phyloP scores from a whole-genome alignment of 1,140 invertebrate genomes.

The Ruditapes philippinarum region DNA sequence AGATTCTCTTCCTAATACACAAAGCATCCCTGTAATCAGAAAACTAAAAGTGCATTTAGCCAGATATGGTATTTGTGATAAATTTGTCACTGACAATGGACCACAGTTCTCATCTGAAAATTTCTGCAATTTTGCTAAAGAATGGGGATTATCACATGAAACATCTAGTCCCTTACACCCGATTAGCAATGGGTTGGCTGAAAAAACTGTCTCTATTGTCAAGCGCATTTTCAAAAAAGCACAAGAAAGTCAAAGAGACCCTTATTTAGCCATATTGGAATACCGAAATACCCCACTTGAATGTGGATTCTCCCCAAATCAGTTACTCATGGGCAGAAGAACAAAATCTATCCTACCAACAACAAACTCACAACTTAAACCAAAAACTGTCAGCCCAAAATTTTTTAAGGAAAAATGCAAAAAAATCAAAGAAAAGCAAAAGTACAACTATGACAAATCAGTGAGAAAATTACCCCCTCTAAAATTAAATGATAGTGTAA shows the following conservation, averaged over 20 bases:
- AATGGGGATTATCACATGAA: conserved; percentile 64
- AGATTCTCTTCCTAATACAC: conserved; percentile 37
- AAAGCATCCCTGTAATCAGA: conserved; percentile 46
- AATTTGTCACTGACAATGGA: conserved; percentile 68
- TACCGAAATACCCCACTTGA: conserved; percentile 64
- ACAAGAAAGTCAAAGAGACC: conserved; percentile 47
- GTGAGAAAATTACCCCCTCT: background rate
- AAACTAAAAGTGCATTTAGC: conserved; percentile 65
- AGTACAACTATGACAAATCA: background rate
- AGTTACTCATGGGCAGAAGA: conserved; percentile 57
- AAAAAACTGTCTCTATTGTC: conserved; percentile 63
- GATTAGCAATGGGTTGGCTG: conserved; percentile 56
- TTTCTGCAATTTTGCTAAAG: conserved; percentile 53
- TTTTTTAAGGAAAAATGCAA: background rate
- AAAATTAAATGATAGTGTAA: background rate
- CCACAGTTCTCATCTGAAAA: conserved; percentile 57
- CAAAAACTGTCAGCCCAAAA: background rate
- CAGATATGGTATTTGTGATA: conserved; percentile 64
- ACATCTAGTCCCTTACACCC: conserved; percentile 59
- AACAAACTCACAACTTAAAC: background rate
- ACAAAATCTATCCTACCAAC: conserved; percentile 62
- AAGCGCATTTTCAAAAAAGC: conserved; percentile 57
- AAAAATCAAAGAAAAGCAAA: background rate
- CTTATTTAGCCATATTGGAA: conserved; percentile 62
- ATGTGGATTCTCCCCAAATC: conserved; percentile 43